These are phyloP conservation scores for Thecophora atra DNA, from an alignment of 2,888 invertebrate species.

Conservation along the genomic window DNA sequence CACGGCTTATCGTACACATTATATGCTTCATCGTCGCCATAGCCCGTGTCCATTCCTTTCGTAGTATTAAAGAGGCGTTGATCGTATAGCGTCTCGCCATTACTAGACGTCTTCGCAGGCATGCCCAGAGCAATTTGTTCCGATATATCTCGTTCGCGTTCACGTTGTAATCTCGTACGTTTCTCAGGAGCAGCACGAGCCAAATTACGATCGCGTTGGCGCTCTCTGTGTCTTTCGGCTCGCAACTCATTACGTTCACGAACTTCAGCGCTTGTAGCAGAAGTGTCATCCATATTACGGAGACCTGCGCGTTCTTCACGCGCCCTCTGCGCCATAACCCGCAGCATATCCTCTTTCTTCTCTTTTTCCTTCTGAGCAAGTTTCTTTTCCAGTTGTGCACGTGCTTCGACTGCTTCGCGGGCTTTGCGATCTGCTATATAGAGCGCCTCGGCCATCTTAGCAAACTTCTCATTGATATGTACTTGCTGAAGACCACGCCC, in stretches of 20 bases:
- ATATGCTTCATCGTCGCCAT: conserved; percentile 96
- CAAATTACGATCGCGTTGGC: conserved; percentile 92
- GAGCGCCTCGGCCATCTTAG: conserved; percentile 95
- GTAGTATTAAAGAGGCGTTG: conserved; percentile 94
- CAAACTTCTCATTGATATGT: conserved; percentile 99
- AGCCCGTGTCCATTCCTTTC: conserved; percentile 90
- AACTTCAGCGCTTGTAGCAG: conserved; percentile 68
- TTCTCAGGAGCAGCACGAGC: conserved; percentile 95
- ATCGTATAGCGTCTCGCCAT: conserved; percentile 90
- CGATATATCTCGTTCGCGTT: conserved; percentile 95
- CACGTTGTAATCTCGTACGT: conserved; percentile 85
- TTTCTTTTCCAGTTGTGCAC: conserved; percentile 95
- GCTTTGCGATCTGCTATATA: conserved; percentile 98
- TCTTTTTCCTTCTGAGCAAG: conserved; percentile 98
- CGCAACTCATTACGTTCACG: conserved; percentile 88
- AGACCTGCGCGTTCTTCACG: conserved; percentile 92
- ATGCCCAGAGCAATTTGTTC: conserved; percentile 98
- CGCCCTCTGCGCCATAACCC: conserved; percentile 93
- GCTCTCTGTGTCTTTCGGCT: conserved; percentile 88
- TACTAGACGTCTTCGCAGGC: conserved; percentile 80
- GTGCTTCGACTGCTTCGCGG: conserved; percentile 95
- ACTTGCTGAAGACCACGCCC: conserved; percentile 96
- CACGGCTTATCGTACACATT: conserved; percentile 99
- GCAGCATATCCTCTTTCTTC: conserved; percentile 93
- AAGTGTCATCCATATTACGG: conserved; percentile 64